A percentile compares a stretch with the other conserved stretches of the same genome.
Evolutionary conservation across 2,113 vertebrate species (phyloP).

Genomic region (Ceratotherium simum): DNA sequence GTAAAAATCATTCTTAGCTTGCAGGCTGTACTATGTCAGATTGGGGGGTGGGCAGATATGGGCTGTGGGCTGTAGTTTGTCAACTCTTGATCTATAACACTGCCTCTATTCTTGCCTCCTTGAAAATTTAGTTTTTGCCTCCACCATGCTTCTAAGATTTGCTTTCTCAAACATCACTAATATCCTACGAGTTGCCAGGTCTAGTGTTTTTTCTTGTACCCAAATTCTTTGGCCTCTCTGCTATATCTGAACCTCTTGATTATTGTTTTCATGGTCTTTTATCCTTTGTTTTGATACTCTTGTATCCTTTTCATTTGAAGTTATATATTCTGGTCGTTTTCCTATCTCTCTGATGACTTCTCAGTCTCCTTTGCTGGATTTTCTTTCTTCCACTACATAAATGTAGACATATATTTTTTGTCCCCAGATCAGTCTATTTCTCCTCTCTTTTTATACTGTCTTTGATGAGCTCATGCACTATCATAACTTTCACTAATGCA

Average conservation of each 20-base stretch:
- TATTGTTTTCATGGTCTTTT: neutral
- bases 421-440: neutral
- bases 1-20: neutral
- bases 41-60: neutral
- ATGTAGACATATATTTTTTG: neutral
- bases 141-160: neutral
- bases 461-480: neutral
- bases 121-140: neutral
- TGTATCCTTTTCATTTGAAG: neutral
- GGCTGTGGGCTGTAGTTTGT: neutral
- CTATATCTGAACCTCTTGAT: neutral
- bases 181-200: neutral
- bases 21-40: neutral
- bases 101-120: neutral
- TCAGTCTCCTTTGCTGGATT: neutral
- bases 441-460: neutral
- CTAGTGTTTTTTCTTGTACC: neutral
- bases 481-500: neutral
- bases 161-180: conserved; percentile 5
- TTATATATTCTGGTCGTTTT: neutral
- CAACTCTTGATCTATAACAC: neutral
- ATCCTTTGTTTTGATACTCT: neutral
- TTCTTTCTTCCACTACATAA: neutral
- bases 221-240: neutral
- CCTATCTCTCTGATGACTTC: neutral